Percentiles rank a stretch among this genome's conserved stretches.
Evolutionary conservation across 2,797 vertebrate genomes (phyloP).

Genomic region (Bradypodion pumilum): DNA sequence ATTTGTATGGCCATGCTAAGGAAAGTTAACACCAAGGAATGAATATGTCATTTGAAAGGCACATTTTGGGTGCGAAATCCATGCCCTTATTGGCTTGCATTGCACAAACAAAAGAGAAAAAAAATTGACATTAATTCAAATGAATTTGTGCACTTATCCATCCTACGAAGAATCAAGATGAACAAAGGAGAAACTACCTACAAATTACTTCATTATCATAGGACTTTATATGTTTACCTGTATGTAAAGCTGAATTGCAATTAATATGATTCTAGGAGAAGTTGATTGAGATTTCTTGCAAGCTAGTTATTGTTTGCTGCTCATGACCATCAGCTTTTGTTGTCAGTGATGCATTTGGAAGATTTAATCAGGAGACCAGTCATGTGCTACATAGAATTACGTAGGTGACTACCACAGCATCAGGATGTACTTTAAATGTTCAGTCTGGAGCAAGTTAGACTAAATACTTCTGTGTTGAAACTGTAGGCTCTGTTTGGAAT

Average conservation of each 20-base stretch:
- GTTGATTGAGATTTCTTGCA: not conserved
- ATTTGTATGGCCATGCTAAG: not conserved
- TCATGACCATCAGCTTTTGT: not conserved
- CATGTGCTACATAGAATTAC: constrained; percentile 37
- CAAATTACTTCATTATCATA: not conserved
- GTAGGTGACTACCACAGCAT: constrained; percentile 50
- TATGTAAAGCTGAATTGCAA: fast-evolving
- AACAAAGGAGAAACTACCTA: not conserved
- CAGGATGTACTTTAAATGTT: constrained; percentile 55
- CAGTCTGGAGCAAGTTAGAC: constrained; percentile 61
- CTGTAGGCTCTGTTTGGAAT: constrained; percentile 59
- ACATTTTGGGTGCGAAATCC: not conserved
- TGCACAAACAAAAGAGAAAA: not conserved
- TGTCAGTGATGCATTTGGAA: not conserved
- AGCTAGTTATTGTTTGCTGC: not conserved
- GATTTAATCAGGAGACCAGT: constrained; percentile 32
- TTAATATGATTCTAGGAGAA: constrained; percentile 17
- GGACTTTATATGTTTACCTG: not conserved
- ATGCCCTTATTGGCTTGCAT: not conserved
- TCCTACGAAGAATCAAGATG: not conserved
- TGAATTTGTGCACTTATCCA: not conserved
- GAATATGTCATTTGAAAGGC: not conserved
- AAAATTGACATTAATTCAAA: not conserved
- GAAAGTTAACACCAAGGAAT: not conserved
- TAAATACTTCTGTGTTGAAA: constrained; percentile 56